These are phyloP conservation scores for Brienomyrus longianalis DNA, from an alignment of 2,113 vertebrate species.

Conservation along the genomic window DNA sequence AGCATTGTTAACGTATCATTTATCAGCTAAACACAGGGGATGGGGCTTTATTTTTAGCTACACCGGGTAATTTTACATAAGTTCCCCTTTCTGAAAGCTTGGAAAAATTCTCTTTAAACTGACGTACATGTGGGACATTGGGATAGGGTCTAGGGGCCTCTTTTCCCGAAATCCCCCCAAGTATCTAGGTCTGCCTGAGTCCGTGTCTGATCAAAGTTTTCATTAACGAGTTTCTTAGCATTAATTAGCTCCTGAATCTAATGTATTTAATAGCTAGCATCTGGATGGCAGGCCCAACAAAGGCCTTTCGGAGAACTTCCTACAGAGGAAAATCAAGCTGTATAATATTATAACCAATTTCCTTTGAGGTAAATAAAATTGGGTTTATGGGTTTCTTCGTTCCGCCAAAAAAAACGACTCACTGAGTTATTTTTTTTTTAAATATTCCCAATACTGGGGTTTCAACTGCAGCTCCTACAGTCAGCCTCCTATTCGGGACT, in stretches of 20 bases:
- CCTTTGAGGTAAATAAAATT: constrained; percentile 39
- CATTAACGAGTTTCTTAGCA: constrained; percentile 23
- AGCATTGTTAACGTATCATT: constrained; percentile 7
- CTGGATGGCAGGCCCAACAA: constrained; percentile 27
- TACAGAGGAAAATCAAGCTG: constrained; percentile 22
- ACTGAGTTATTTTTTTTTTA: constrained; percentile 11
- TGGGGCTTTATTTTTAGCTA: background rate
- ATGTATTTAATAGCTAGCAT: constrained; percentile 37
- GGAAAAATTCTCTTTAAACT: background rate
- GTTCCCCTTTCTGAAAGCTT: background rate
- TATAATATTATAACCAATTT: constrained; percentile 34
- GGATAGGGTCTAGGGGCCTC: background rate
- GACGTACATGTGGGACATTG: background rate
- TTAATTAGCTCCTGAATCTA: constrained; percentile 27
- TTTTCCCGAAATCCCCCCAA: background rate
- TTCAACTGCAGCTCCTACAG: constrained; percentile 4
- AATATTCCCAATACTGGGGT: constrained; percentile 12
- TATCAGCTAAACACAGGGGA: background rate
- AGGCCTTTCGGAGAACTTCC: constrained; percentile 18
- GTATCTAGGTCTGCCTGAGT: background rate
- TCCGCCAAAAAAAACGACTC: constrained; percentile 28
- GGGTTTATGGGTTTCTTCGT: constrained; percentile 28
- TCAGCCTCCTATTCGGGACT: constrained; percentile 13
- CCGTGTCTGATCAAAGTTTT: constrained; percentile 31
- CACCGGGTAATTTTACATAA: background rate